Conservation (phyloP, 2,797 vertebrate species). For the Psittacula derbiana region DNA sequence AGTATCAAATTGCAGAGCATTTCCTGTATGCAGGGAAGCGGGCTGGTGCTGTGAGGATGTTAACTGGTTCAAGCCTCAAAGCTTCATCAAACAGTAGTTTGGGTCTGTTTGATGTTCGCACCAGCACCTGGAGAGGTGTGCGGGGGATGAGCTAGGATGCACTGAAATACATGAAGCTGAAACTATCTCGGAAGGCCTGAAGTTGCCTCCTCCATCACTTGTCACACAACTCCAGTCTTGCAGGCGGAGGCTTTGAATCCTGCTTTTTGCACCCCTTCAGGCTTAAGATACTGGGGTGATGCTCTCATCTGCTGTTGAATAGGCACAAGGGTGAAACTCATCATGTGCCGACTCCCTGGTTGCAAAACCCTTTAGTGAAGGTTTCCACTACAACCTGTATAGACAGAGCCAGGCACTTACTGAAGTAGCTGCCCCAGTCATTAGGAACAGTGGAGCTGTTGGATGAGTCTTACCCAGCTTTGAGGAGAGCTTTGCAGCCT, state of each 20-base stretch:
- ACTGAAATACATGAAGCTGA: background rate
- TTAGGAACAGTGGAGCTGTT: background rate
- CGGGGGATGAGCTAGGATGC: background rate
- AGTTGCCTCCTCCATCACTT: background rate
- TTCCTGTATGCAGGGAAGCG: constrained; percentile 14
- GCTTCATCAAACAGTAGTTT: background rate
- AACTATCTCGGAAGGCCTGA: background rate
- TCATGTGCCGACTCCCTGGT: rapidly evolving
- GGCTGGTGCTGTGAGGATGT: background rate
- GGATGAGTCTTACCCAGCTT: background rate
- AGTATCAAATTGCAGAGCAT: background rate
- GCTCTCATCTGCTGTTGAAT: background rate
- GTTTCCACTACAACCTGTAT: background rate
- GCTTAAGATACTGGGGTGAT: background rate
- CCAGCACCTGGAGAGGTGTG: background rate
- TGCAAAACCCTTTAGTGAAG: background rate
- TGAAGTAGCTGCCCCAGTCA: background rate
- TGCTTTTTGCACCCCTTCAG: background rate
- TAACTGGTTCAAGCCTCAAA: background rate
- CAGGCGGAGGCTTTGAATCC: background rate
- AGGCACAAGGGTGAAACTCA: background rate
- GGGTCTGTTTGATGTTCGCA: background rate
- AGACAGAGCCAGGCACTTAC: background rate
- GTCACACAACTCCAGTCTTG: background rate
- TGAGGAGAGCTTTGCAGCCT: background rate